A percentile compares a stretch with the other conserved stretches of the same genome.
phyloP scores from a whole-genome alignment of 1,140 invertebrate species.

The Temnothorax curvispinosus region DNA sequence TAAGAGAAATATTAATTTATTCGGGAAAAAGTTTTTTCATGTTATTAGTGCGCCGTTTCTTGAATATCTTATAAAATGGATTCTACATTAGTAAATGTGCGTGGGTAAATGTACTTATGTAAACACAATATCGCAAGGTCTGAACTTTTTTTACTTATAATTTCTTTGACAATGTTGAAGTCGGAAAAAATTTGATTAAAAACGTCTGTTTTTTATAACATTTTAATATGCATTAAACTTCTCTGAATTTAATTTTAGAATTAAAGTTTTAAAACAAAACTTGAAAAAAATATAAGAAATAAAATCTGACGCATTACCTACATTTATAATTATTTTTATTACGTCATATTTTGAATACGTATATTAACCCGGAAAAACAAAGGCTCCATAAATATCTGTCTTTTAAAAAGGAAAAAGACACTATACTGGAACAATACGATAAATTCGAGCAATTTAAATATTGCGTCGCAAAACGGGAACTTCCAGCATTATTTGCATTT shows the following conservation, averaged over 20 bases:
- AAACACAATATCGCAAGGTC: not conserved
- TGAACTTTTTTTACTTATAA: not conserved
- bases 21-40: not conserved
- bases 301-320: not conserved
- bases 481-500: not conserved
- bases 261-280: not conserved
- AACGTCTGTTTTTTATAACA: not conserved
- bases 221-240: not conserved
- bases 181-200: not conserved
- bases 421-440: not conserved
- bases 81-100: not conserved
- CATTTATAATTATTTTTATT: not conserved
- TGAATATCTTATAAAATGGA: not conserved
- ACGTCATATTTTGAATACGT: not conserved
- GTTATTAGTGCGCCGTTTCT: not conserved
- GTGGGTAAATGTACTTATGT: not conserved
- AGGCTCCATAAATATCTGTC: not conserved
- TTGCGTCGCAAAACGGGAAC: not conserved
- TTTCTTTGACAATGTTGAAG: not conserved
- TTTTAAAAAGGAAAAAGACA: not conserved
- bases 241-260: not conserved
- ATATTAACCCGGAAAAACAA: not conserved
- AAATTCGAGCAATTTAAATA: slow-evolving; percentile 5
- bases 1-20: not conserved
- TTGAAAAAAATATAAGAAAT: not conserved